These are phyloP conservation scores for Carapus acus DNA, from an alignment of 2,797 vertebrate genomes.

Conservation along the genomic window DNA sequence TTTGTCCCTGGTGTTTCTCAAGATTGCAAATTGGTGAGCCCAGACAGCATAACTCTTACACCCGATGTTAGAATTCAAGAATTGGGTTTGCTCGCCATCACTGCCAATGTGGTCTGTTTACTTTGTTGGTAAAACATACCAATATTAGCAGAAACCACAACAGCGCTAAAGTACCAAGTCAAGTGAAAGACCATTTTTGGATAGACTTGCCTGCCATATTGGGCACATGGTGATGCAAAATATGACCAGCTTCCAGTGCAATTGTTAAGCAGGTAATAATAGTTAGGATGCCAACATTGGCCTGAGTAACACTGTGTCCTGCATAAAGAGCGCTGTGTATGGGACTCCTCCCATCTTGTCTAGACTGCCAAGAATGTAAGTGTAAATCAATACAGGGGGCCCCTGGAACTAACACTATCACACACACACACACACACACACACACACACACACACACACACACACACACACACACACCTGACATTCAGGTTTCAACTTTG, in stretches of 20 bases:
- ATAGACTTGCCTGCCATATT: conserved; percentile 8
- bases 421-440: conserved; percentile 3
- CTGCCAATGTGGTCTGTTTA: no score
- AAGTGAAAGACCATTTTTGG: background rate
- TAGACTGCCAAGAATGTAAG: conserved; percentile 60
- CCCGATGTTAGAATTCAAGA: no score
- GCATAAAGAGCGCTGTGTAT: conserved; percentile 20
- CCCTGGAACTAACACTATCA: background rate
- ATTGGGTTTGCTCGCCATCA: no score
- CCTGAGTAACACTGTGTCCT: conserved; percentile 34
- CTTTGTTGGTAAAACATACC: no score
- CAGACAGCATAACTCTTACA: no score
- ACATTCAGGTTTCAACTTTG: conserved; percentile 34
- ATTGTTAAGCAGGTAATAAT: conserved; percentile 34
- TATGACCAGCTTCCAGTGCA: conserved; percentile 20
- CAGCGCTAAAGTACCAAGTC: no score
- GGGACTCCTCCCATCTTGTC: conserved; percentile 38
- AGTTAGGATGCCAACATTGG: conserved; percentile 32
- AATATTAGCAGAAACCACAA: no score
- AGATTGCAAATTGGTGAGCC: no score
- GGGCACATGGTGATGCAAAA: background rate
- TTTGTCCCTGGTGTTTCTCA: no score
- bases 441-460: conserved; percentile 24
- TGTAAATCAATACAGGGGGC: conserved; percentile 53
- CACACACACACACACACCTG: conserved; percentile 1